Base-by-base conservation (phyloP, 2,797 vertebrate genomes). In the Knipowitschia caucasica region DNA sequence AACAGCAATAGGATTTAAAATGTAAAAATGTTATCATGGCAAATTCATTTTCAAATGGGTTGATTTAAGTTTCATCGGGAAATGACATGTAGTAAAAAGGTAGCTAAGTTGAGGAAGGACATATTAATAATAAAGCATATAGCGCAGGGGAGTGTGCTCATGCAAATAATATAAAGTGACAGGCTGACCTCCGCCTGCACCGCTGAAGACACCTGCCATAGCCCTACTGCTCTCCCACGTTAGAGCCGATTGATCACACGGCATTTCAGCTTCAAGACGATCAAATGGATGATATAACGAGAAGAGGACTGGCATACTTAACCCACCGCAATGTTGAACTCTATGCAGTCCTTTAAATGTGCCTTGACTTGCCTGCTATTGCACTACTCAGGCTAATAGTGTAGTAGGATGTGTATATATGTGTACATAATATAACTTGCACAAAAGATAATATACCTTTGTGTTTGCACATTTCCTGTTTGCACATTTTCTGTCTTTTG, bases 141-240 rank as follows among this genome's bases (percentile, higher is more conserved):
- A 33, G 35, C 29, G 26, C 15, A 33, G 38, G 56, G 10, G 54
- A 42, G 56, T 64, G 64, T 24, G 20, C 26, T 77, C 73, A 71
- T 64, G 77, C 71, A 69, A 62, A 67, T 75, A 71, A 79, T 18
- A 4, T 18, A 56, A 69, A 71, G 75, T 68, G 72, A 74, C 70
- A 80, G 76, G 69, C 60, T 71, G 74, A 67, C 64, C 70, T 51
- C 27, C 2, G 33, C 51, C 33, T 69, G 52, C 68, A 62, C 45
- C 29, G 53, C 27, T 34, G 38, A 59, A 20, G 34, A 42, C 54
- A 54, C 56, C 49, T 64, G 42, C 38, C 53, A 47, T 43, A 49
- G 64, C 53, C 45, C 51, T 26, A 50, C 21, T 70, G 65, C 56
- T 59, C 35, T 63, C 46, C 50, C 55, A 49, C n/a, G n/a, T 15